Percentiles rank a stretch among this genome's conserved stretches.
These are phyloP conservation scores for Molossus alvarezi DNA, from an alignment of 2,797 vertebrate genomes.

Conservation along the genomic window DNA sequence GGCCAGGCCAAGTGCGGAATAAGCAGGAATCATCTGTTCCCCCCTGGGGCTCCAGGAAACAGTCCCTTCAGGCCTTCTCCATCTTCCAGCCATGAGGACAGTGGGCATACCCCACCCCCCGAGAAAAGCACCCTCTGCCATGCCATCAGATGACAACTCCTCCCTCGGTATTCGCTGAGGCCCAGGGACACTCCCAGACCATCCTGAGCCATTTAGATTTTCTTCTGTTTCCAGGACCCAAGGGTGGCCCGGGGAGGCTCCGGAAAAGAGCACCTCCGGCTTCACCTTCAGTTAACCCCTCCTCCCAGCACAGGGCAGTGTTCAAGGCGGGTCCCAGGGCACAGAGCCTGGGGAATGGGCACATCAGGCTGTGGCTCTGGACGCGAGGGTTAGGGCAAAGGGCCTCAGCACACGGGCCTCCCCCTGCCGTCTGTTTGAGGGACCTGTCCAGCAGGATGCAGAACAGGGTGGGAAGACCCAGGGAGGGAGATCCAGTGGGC, in stretches of 20 bases:
- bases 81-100: neutral
- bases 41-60: neutral
- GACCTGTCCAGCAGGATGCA: neutral
- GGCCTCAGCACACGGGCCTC: neutral
- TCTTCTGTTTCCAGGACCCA: neutral
- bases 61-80: neutral
- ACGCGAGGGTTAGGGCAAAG: neutral
- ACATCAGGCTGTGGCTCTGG: fast-evolving
- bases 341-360: neutral
- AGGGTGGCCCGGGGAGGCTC: neutral
- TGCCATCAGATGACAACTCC: fast-evolving
- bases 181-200: neutral
- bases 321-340: neutral
- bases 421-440: neutral
- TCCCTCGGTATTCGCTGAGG: neutral
- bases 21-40: neutral
- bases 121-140: too few species aligned
- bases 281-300: neutral
- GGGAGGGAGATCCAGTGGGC: neutral
- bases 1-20: neutral
- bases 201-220: neutral
- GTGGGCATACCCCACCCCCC: neutral
- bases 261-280: neutral
- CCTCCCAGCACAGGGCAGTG: neutral
- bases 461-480: fast-evolving